Conservation (phyloP, 2,113 vertebrate genomes). For the Cacatua alba region DNA sequence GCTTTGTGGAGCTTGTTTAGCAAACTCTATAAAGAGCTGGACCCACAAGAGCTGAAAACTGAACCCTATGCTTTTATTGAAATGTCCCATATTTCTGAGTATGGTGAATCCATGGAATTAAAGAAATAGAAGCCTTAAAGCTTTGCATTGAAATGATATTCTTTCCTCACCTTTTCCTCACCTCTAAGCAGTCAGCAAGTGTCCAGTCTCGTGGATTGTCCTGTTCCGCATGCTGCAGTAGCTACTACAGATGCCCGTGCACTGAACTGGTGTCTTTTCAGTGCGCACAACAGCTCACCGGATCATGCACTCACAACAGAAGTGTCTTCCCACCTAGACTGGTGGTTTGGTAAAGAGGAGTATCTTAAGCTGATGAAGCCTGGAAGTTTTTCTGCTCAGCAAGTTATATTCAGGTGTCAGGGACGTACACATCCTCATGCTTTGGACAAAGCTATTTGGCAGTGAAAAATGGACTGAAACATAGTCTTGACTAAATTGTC, state of each 20-base stretch:
- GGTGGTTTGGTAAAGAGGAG: not conserved
- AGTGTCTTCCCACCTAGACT: not conserved
- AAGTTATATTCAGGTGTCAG: not conserved
- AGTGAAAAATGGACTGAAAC: not conserved
- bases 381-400: not conserved
- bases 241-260: not conserved
- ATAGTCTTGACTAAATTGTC: not conserved
- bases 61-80: not conserved
- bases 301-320: not conserved
- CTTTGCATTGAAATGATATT: not conserved
- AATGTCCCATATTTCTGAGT: not conserved
- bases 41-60: not conserved
- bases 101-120: not conserved
- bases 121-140: not conserved
- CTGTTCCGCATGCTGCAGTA: not conserved
- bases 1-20: not conserved
- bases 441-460: not conserved
- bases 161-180: not conserved
- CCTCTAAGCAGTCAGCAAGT: not conserved
- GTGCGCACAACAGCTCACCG: not conserved
- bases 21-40: not conserved
- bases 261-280: not conserved
- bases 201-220: not conserved
- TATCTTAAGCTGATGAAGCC: not conserved
- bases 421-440: not conserved